phyloP scores from a whole-genome alignment of 2,888 invertebrate species.

The Rotaria magnacalcarata region DNA sequence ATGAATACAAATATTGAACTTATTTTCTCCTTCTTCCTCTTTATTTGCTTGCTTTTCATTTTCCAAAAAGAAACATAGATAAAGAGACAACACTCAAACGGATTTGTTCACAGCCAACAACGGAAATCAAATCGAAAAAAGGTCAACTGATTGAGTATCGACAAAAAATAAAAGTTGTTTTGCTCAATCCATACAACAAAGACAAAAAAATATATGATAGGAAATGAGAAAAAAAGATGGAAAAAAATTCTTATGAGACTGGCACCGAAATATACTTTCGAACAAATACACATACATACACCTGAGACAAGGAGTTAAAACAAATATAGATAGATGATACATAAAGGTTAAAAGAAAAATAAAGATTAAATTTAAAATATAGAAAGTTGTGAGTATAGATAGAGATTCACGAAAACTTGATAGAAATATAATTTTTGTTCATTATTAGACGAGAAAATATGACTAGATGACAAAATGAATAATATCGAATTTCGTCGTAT shows the following conservation, averaged over 20 bases:
- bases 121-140: slow-evolving; percentile 12
- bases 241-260: neutral
- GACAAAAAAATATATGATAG: neutral
- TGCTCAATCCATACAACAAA: neutral
- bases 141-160: neutral
- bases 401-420: neutral
- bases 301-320: neutral
- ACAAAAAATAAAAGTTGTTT: neutral
- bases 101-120: neutral
- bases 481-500: neutral
- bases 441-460: neutral
- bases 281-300: neutral
- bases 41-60: neutral
- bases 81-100: neutral
- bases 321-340: neutral
- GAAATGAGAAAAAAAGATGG: neutral
- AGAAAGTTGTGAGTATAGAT: neutral
- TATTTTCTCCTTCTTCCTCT: neutral
- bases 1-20: neutral
- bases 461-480: neutral
- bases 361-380: neutral
- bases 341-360: neutral
- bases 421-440: neutral
- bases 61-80: neutral
- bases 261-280: neutral